Evolutionary conservation across 2,888 invertebrate species (phyloP).

Genomic region (Eustalomyia histrio): DNA sequence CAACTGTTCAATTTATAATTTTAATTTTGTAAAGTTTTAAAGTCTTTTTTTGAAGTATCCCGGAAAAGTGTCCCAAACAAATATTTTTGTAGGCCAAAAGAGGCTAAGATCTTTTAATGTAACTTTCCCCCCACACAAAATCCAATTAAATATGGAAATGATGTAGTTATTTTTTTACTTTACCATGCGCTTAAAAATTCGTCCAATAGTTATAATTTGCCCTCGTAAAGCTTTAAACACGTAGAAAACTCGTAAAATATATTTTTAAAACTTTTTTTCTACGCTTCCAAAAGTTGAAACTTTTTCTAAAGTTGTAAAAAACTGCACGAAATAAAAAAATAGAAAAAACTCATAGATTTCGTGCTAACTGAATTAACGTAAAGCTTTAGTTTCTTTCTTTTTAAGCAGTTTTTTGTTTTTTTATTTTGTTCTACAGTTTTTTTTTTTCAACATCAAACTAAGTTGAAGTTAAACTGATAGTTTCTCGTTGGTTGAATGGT

Average conservation of each 20-base stretch:
- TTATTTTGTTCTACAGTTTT: conserved; percentile 33
- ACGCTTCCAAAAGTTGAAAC: conserved; percentile 37
- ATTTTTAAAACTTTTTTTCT: conserved; percentile 52
- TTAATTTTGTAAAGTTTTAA: too few relatives aligned
- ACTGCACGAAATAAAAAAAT: conserved; percentile 16
- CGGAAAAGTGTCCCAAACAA: too few relatives aligned
- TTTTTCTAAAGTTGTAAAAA: conserved; percentile 55
- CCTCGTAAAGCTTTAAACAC: conserved; percentile 64
- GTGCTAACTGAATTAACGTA: conserved; percentile 64
- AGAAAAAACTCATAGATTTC: conserved; percentile 55
- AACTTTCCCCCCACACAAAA: too few relatives aligned
- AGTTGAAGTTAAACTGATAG: conserved; percentile 62
- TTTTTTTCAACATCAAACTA: conserved; percentile 53
- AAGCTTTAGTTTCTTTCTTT: conserved; percentile 55
- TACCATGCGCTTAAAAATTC: conserved; percentile 16
- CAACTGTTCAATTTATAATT: too few relatives aligned
- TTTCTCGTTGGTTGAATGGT: conserved; percentile 34
- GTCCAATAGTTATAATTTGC: conserved; percentile 52
- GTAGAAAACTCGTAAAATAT: conserved; percentile 65
- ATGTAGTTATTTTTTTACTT: background rate
- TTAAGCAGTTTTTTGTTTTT: conserved; percentile 35
- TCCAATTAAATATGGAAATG: too few relatives aligned
- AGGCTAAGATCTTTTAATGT: too few relatives aligned
- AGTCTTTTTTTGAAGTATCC: too few relatives aligned
- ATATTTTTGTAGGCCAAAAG: too few relatives aligned